Conservation (phyloP, 2,888 invertebrate genomes). For the Cheiracanthium punctorium region DNA sequence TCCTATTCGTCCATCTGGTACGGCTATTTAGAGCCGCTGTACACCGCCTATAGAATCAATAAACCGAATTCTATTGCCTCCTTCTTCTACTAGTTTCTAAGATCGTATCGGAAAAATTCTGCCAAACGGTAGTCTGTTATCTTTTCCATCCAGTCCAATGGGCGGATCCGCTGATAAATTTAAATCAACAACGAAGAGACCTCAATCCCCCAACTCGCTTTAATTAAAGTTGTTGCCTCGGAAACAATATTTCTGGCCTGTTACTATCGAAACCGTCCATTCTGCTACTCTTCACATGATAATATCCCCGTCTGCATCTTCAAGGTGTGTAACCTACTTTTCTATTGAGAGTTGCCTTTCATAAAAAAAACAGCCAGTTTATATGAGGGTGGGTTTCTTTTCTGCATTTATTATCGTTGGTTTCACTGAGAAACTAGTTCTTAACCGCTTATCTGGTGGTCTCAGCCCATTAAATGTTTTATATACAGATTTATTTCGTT, state of each 20-base stretch:
- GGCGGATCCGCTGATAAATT: slow-evolving; percentile 46
- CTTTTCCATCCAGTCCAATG: slow-evolving; percentile 40
- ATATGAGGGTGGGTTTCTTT: slow-evolving; percentile 22
- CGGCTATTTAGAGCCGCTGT: too few species aligned
- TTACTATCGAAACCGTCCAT: slow-evolving; percentile 38
- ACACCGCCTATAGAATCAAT: neutral
- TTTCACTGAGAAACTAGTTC: slow-evolving; percentile 23
- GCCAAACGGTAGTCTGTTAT: slow-evolving; percentile 19
- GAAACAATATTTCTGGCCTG: slow-evolving; percentile 44
- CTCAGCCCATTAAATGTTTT: neutral
- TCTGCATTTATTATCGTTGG: slow-evolving; percentile 14
- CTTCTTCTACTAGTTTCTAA: neutral
- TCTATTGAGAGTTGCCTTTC: slow-evolving; percentile 10
- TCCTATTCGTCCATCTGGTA: too few species aligned
- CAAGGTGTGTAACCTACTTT: slow-evolving; percentile 62
- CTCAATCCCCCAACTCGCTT: slow-evolving; percentile 39
- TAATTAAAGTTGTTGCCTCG: slow-evolving; percentile 46
- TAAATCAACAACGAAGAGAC: slow-evolving; percentile 58
- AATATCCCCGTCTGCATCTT: slow-evolving; percentile 34
- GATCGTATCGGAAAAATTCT: neutral
- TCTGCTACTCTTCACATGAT: slow-evolving; percentile 46
- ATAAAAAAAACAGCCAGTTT: slow-evolving; percentile 30
- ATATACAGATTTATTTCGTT: neutral
- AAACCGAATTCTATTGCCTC: neutral
- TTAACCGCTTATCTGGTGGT: slow-evolving; percentile 2